Conservation (phyloP, 2,113 vertebrate genomes). For the Saguinus midas region DNA sequence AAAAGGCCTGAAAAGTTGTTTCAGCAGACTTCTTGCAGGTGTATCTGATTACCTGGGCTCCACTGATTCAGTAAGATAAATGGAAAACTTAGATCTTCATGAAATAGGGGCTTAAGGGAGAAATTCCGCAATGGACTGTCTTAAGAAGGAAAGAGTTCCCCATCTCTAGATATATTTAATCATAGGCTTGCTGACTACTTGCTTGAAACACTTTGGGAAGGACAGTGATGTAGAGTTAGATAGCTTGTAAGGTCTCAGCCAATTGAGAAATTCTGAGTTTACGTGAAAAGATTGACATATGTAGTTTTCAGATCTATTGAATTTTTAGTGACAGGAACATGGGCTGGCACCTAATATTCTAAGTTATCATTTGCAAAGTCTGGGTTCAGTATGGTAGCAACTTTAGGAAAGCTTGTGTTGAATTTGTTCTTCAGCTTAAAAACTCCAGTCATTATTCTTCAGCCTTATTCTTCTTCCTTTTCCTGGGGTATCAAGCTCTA, state of each 20-base stretch:
- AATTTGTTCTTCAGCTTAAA: conserved; percentile 24
- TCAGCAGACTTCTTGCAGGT: conserved; percentile 63
- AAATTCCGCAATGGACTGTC: conserved; percentile 18
- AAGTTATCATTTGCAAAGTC: not conserved
- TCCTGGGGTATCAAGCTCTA: not conserved
- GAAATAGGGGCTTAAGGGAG: conserved; percentile 28
- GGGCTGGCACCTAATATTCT: not conserved
- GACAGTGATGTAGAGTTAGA: not conserved
- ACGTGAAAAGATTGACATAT: conserved; percentile 16
- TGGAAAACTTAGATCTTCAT: conserved; percentile 60
- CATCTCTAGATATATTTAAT: conserved; percentile 24
- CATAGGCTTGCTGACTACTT: conserved; percentile 7
- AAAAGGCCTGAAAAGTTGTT: conserved; percentile 44
- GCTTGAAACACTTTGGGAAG: not conserved
- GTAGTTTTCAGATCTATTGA: not conserved
- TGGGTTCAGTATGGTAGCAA: not conserved
- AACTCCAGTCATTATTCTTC: not conserved
- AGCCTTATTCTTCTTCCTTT: not conserved
- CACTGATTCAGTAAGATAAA: conserved; percentile 59
- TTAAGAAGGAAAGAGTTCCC: conserved; percentile 25
- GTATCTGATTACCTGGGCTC: conserved; percentile 49
- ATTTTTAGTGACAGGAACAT: not conserved
- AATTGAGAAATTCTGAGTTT: conserved; percentile 8
- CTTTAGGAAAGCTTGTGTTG: not conserved
- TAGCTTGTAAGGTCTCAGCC: not conserved